Evolutionary conservation across 1,140 invertebrate genomes (phyloP), one percentile per base, ranked within the genome.

Genomic region (Plutomurus gul): DNA sequence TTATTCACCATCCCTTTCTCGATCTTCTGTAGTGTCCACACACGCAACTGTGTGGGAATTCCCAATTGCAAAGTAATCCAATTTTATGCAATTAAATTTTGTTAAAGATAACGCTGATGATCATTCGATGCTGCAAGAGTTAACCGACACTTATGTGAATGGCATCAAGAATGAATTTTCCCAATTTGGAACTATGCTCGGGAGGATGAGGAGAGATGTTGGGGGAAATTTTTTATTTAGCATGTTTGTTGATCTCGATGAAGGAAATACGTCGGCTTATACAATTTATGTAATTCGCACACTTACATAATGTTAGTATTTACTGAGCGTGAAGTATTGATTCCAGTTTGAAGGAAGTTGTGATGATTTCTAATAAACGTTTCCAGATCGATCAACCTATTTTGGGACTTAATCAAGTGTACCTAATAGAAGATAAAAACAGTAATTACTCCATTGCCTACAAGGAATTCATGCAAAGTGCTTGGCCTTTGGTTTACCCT

Each of bases 371-470:
- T n/a, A 6, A 27, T 36, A 30, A 4, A 30, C 4, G 11, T 3
- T 72, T 80, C n/a, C 72, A 82, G 82, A 11, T 82, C 7, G 79
- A 82, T 78, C 78, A 80, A 25, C 82, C 78, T 13, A 20, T 70
- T 6, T 51, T 82, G 46, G 82, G 82, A 20, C 10, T 82, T 7
- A 36, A 36, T 10, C 36, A 43, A 22, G 25, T 39, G 10, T 51
- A 70, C 27, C 60, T 82, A 25, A 27, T 39, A 8, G 72, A 77
- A 18, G 11, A 16, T 25, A 36, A 13, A 16, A 47, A 81, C 6
- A 75, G 30, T 16, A 56, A 72, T 37, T 56, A 22, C 20, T 77
- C 49, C n/a, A 33, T 7, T 37, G 40, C 75, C 7, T 82, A 83
- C 39, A n/a, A 10, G 10, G 46, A 74, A 33, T 39, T 81, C 11